Evolutionary conservation across 2,888 invertebrate species (phyloP), one percentile per base, ranked within the genome.

Genomic region (Abrostola triplasia): DNA sequence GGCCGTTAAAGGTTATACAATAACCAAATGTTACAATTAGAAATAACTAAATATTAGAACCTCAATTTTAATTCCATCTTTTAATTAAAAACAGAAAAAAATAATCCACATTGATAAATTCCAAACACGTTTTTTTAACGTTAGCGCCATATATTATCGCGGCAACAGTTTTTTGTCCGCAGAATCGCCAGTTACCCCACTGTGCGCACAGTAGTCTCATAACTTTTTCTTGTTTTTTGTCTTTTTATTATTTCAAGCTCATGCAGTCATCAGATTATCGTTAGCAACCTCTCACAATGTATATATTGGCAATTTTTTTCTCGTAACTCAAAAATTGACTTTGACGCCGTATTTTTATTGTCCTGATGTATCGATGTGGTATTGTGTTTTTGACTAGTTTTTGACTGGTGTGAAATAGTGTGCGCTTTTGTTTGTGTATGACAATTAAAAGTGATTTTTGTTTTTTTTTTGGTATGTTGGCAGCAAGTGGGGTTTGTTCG

Each of bases 261-360:
- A 82, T 70, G 82, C 84, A 88, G 86, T 91, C 92, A 93, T 93
- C 93, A 93, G 92, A 92, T 91, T 86, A 89, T 93, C 93, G 92
- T 93, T 93, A 93, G 90, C 83, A 76, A 76, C 82, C 76, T 64
- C 67, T 80, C 76, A 87, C 88, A 88, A 86, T 89, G 86, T 84
- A 79, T 88, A 83, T 91, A 91, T 91, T 90, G 91, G 82, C 88
- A 88, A 88, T 92, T 92, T 92, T 92, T 92, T 92, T 91, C 77
- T 86, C 90, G 87, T 91, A 90, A 90, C 79, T 91, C 91, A 90
- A 92, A 90, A 90, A 89, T 82, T 82, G 79, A 83, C 81, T 86
- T 82, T 58, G 76, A 72, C 67, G 76, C 56, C 75, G 73, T 68
- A 77, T 80, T 85, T 83, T 82, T 77, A 79, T 81, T 87, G 83